Base-by-base conservation (phyloP, 2,888 invertebrate species). In the Lapara coniferarum region DNA sequence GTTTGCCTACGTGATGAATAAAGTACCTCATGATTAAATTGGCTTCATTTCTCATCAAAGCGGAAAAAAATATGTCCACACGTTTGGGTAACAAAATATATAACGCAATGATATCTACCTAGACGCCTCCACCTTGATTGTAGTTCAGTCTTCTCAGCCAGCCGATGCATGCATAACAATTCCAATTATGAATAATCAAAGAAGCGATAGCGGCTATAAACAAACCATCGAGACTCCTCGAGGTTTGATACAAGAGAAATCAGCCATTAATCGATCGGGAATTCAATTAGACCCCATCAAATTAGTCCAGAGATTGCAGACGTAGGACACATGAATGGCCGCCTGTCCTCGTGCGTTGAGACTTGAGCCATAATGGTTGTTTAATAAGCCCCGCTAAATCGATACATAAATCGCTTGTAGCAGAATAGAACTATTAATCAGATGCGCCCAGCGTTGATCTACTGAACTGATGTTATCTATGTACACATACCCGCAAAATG, bases 371-470 rank as follows among this genome's bases (percentile, higher is more conserved):
- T 86, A 86, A 86, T 85, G 81, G 79, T 80, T 70, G 78, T 74
- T 79, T 86, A 89, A 88, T 86, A 78, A 85, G 63, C 80, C 74
- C 78, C 75, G 80, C 81, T 87, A 83, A 86, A 85, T 83, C 84
- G 82, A 82, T 76, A 78, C 85, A 87, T 90, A 89, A 89, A 90
- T 89, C 88, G 85, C 81, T 85, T 83, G 44, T 66, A 74, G 72
- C 73, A 88, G 85, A 90, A 89, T 89, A 83, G 85, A 78, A 77
- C 86, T 78, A 89, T 89, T 89, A 85, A 90, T 90, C 89, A 81
- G 76, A 70, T 66, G 58, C 55, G 56, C 71, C 53, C 44, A 63
- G 51, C 52, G 57, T 68, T 68, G 59, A 68, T 68, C 59, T 52
- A 59, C 44, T 68, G 44, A 25, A 53, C 52, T 53, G 68, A 69